Evolutionary conservation across 2,113 vertebrate genomes (phyloP), one percentile per base, ranked within the genome.

Genomic region (Pteropus alecto): DNA sequence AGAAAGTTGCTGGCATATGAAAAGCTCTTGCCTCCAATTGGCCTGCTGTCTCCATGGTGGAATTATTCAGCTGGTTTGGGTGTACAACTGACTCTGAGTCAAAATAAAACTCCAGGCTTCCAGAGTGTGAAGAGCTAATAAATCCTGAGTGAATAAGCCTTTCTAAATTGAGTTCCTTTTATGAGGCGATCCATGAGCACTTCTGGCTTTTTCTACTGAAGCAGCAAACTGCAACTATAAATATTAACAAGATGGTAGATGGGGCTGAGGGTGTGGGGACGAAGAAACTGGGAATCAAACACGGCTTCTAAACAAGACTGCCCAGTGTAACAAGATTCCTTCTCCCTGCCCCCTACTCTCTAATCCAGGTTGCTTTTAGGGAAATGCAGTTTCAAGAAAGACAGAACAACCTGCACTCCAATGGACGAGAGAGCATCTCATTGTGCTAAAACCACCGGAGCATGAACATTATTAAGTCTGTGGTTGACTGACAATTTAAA

Each of bases 91-190:
- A 94, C 65, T 79, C 94, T n/a, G 51, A 92, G 21, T 1, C 88
- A 87, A 96, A 81, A 87, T 13, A 91, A 97, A 97, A 97, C 8
- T 76, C 87, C 76, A 95, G 77, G 10, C 78, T 97, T 84, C 65
- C 90, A 77, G 67, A 86, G 90, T 96, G n/a, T 90, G 71, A 88
- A 96, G 89, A 90, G 73, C 63, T 56, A 89, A 90, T 96, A 94
- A 93, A 93, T 98, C 98, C 96, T 95, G 73, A 95, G 95, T 76
- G 87, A 92, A 87, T 83, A 63, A 90, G 19, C 78, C 94, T 91
- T 97, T 96, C 94, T 98, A 98, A 98, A 94, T 19, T 48, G 43
- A 97, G 54, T 89, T 85, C 92, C 58, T 82, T 97, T 98, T 95
- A 97, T 81, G 95, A 98, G 91, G 28, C 94, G 71, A 88, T 95